These are phyloP conservation scores for Invenusta paracnida DNA, from an alignment of 2,888 invertebrate species.

Conservation along the genomic window DNA sequence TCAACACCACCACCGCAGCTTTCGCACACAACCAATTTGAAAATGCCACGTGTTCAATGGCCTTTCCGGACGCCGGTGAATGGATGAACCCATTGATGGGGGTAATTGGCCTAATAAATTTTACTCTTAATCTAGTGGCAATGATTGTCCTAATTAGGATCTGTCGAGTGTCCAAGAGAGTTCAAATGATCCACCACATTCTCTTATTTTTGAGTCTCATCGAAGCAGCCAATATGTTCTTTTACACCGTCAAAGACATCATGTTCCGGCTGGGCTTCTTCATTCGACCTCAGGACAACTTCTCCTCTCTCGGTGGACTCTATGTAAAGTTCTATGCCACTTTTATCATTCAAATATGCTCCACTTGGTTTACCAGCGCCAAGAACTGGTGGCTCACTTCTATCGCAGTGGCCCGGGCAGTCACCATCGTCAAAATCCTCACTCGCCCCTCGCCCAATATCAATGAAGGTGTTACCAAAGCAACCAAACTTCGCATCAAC, in stretches of 20 bases:
- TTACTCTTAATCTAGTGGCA: not conserved
- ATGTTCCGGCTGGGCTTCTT: not conserved
- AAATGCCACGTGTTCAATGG: too few species aligned
- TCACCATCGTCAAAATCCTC: not conserved
- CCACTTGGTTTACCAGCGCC: not conserved
- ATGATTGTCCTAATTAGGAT: not conserved
- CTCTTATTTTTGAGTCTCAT: not conserved
- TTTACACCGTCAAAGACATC: not conserved
- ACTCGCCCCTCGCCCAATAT: not conserved
- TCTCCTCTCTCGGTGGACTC: not conserved
- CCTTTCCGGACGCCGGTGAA: too few species aligned
- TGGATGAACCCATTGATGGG: not conserved
- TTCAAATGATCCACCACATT: slow-evolving; percentile 10
- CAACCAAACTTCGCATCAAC: not conserved
- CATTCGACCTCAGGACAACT: not conserved
- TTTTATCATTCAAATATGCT: not conserved
- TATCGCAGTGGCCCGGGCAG: not conserved
- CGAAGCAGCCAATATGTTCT: not conserved
- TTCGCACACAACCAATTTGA: too few species aligned
- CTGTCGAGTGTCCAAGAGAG: not conserved
- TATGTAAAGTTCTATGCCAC: not conserved
- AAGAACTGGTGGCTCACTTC: not conserved
- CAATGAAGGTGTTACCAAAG: not conserved
- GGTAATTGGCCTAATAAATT: not conserved
- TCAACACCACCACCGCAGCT: too few species aligned